phyloP scores from a whole-genome alignment of 2,797 vertebrate genomes.

The Xiphophorus birchmanni region DNA sequence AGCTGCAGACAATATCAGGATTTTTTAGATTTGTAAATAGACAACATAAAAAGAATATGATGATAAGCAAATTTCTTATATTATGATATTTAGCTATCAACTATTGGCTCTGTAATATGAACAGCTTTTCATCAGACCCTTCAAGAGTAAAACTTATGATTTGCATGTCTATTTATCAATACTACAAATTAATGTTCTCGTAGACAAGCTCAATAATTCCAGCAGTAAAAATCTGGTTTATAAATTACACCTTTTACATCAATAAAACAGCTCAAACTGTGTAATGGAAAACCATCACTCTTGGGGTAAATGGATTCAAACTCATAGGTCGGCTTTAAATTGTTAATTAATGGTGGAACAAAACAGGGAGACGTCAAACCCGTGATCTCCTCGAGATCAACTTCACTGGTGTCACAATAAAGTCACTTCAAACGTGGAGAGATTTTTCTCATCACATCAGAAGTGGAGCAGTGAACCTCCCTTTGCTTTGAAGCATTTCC shows the following conservation, averaged over 20 bases:
- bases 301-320: constrained; percentile 5
- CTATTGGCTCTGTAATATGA: neutral
- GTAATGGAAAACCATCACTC: constrained; percentile 11
- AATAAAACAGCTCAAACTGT: constrained; percentile 10
- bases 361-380: constrained; percentile 6
- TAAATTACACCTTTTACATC: constrained; percentile 31
- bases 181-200: constrained; percentile 11
- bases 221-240: constrained; percentile 37
- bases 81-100: neutral
- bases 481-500: constrained; percentile 50
- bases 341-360: constrained; percentile 27
- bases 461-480: constrained; percentile 13
- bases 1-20: neutral
- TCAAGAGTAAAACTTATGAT: constrained; percentile 19
- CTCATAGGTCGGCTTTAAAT: constrained; percentile 24
- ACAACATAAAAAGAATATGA: neutral
- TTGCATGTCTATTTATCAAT: constrained; percentile 13
- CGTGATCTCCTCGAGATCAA: constrained; percentile 31
- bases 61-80: neutral
- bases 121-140: neutral
- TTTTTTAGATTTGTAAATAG: neutral
- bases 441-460: constrained; percentile 13
- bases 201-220: constrained; percentile 4
- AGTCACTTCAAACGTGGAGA: constrained; percentile 44
- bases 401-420: constrained; percentile 34